Percentiles rank a stretch among this genome's conserved stretches.
Conservation (phyloP, 2,888 invertebrate genomes). For the Brenthis ino region DNA sequence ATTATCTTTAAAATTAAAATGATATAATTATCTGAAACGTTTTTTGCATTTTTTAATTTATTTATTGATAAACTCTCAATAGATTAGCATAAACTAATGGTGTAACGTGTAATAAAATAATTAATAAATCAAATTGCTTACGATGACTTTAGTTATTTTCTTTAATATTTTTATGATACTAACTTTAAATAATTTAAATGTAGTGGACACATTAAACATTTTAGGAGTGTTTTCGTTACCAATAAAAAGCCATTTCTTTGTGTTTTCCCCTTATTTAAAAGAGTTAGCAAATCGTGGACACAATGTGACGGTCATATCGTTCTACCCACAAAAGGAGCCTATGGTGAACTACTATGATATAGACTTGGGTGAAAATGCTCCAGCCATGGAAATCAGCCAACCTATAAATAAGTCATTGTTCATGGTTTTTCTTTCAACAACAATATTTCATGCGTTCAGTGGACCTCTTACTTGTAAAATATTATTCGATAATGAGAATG, state of each 20-base stretch:
- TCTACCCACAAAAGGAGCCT: conserved; percentile 78
- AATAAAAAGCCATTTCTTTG: conserved; percentile 87
- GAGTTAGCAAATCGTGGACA: conserved; percentile 84
- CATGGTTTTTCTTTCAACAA: conserved; percentile 27
- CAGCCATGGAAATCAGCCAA: conserved; percentile 38
- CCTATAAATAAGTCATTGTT: conserved; percentile 35
- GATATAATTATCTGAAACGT: too few species aligned
- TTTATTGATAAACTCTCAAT: not conserved
- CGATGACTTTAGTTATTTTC: conserved; percentile 11
- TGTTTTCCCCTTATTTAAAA: conserved; percentile 82
- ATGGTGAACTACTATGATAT: conserved; percentile 83
- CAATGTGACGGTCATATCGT: conserved; percentile 85
- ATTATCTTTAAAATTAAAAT: too few species aligned
- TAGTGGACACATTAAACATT: conserved; percentile 67
- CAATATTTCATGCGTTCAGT: conserved; percentile 30
- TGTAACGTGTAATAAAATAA: not conserved
- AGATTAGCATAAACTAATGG: not conserved
- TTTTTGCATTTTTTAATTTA: too few species aligned
- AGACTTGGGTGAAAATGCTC: conserved; percentile 59
- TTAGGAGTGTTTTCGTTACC: conserved; percentile 84
- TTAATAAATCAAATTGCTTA: not conserved
- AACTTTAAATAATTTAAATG: conserved; percentile 7
- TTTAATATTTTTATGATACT: conserved; percentile 16
- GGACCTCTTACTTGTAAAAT: conserved; percentile 53
- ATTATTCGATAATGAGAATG: conserved; percentile 58